Conservation (phyloP, 2,113 vertebrate genomes). For the Lophura nycthemera region DNA sequence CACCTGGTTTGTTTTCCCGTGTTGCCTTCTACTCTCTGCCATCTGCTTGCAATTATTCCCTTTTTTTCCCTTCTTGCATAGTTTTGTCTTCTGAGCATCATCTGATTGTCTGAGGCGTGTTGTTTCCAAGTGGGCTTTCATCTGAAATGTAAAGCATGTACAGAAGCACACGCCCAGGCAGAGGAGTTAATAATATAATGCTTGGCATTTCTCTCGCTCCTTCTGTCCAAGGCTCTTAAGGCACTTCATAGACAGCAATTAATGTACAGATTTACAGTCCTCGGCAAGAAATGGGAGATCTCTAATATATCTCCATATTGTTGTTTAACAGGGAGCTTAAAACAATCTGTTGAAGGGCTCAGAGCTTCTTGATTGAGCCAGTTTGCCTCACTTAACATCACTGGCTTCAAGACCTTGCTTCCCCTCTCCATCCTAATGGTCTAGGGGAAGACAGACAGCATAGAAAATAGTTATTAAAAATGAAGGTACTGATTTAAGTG, state of each 20-base stretch:
- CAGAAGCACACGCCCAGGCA: slow-evolving; percentile 61
- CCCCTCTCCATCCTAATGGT: neutral
- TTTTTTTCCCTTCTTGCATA: neutral
- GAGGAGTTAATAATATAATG: slow-evolving; percentile 65
- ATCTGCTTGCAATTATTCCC: neutral
- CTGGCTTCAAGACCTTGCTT: neutral
- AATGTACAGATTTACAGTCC: slow-evolving; percentile 49
- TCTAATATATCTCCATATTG: slow-evolving; percentile 47
- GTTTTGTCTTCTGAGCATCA: slow-evolving; percentile 25
- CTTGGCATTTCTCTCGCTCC: slow-evolving; percentile 60
- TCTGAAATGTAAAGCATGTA: slow-evolving; percentile 29
- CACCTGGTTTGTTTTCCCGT: neutral
- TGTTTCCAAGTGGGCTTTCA: slow-evolving; percentile 40
- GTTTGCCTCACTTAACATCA: neutral
- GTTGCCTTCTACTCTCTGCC: neutral
- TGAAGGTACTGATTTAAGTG: neutral
- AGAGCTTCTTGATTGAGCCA: neutral
- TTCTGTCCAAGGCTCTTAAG: slow-evolving; percentile 62
- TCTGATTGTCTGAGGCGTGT: slow-evolving; percentile 44
- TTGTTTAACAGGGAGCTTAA: slow-evolving; percentile 41
- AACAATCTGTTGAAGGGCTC: slow-evolving; percentile 63
- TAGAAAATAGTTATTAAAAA: neutral
- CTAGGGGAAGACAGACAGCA: neutral
- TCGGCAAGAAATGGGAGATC: slow-evolving; percentile 28
- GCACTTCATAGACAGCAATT: slow-evolving; percentile 58